Conservation (phyloP, 2,797 vertebrate species). For the Sciurus carolinensis region DNA sequence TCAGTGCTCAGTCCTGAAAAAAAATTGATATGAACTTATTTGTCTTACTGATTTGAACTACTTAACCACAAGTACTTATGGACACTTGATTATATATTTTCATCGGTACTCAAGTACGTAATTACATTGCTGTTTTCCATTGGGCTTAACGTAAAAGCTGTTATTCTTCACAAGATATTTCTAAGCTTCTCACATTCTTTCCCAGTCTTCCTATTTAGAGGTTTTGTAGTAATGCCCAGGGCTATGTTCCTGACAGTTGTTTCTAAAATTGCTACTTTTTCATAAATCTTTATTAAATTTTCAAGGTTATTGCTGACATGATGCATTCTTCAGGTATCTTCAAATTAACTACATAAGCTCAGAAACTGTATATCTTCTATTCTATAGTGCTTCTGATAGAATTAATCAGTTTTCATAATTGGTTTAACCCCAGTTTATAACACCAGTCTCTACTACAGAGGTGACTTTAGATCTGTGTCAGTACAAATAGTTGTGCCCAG, state of each 20-base stretch:
- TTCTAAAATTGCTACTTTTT: constrained; percentile 37
- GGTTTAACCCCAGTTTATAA: background rate
- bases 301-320: background rate
- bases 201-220: background rate
- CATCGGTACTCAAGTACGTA: constrained; percentile 10
- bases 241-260: background rate
- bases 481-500: background rate
- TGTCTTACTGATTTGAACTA: constrained; percentile 35
- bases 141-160: background rate
- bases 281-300: constrained; percentile 33
- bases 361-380: constrained; percentile 39
- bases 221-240: constrained; percentile 41
- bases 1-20: no score
- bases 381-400: background rate
- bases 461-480: constrained; percentile 25
- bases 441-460: background rate
- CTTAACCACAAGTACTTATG: background rate
- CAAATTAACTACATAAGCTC: background rate
- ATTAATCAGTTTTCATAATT: constrained; percentile 31
- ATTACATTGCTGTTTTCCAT: constrained; percentile 37
- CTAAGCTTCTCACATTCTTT: background rate
- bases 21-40: background rate
- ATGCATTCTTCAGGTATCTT: constrained; percentile 48
- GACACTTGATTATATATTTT: background rate
- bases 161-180: constrained; percentile 48